A percentile compares a stretch with the other conserved stretches of the same genome.
Evolutionary conservation across 2,113 vertebrate species (phyloP).

Genomic region (Sinocyclocheilus grahami): DNA sequence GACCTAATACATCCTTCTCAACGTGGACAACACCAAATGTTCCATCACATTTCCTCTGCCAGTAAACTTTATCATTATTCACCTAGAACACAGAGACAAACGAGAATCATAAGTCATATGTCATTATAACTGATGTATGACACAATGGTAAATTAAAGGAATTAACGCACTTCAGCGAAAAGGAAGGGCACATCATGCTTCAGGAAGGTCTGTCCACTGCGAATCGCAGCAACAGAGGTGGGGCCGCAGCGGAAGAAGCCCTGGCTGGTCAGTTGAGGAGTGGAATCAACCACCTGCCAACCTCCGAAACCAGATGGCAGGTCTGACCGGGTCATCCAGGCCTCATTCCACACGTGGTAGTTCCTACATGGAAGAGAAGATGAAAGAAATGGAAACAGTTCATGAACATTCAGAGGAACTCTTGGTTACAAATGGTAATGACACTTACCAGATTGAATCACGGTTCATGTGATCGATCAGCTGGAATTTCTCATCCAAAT

Average conservation of each 20-base stretch:
- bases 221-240: slow-evolving; percentile 82
- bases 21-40: slow-evolving; percentile 79
- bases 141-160: slow-evolving; percentile 20
- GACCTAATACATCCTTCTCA: slow-evolving; percentile 82
- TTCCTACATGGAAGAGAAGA: slow-evolving; percentile 76
- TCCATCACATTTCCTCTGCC: slow-evolving; percentile 80
- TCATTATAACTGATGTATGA: too few relatives aligned
- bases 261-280: slow-evolving; percentile 87
- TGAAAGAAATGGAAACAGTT: not conserved
- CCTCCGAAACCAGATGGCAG: slow-evolving; percentile 78
- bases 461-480: slow-evolving; percentile 79
- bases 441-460: slow-evolving; percentile 86
- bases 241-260: slow-evolving; percentile 89
- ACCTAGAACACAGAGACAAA: slow-evolving; percentile 74
- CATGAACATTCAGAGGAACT: too few relatives aligned
- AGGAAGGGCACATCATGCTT: slow-evolving; percentile 84
- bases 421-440: not conserved
- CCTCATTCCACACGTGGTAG: slow-evolving; percentile 94
- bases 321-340: slow-evolving; percentile 91
- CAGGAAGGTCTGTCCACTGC: slow-evolving; percentile 83
- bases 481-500: slow-evolving; percentile 86
- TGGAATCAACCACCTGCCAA: slow-evolving; percentile 86
- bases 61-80: slow-evolving; percentile 90
- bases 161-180: slow-evolving; percentile 83
- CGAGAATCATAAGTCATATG: not conserved